Evolutionary conservation across 1,140 invertebrate genomes (phyloP).

Genomic region (Trichonephila inaurata): DNA sequence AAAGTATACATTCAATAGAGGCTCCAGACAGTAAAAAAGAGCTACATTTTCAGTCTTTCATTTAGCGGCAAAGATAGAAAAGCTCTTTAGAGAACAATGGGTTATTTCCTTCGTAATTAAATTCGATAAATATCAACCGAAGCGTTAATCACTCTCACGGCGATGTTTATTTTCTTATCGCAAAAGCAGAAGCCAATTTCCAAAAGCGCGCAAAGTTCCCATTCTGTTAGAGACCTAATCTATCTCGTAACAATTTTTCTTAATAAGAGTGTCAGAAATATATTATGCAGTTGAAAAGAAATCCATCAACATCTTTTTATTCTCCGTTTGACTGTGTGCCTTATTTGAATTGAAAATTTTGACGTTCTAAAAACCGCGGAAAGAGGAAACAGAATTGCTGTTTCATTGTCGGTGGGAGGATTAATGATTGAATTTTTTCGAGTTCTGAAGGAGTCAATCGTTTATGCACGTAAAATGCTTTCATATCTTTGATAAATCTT

Average conservation of each 20-base stretch:
- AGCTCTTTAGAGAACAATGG: not conserved
- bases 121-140: not conserved
- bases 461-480: not conserved
- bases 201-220: not conserved
- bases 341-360: slow-evolving; percentile 21
- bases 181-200: not conserved
- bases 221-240: not conserved
- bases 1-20: too few species aligned
- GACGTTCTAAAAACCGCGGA: not conserved
- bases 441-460: not conserved
- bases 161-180: not conserved
- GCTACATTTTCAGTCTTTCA: not conserved
- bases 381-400: not conserved
- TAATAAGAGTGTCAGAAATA: slow-evolving; percentile 32
- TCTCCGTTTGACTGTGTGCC: slow-evolving; percentile 3
- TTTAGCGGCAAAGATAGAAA: not conserved
- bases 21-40: too few species aligned
- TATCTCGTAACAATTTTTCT: not conserved
- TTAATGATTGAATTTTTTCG: not conserved
- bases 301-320: slow-evolving; percentile 38
- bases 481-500: not conserved
- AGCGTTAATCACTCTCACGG: not conserved
- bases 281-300: slow-evolving; percentile 23
- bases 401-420: not conserved
- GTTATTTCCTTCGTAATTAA: not conserved